phyloP scores from a whole-genome alignment of 2,888 invertebrate species.

The Unio delphinus region DNA sequence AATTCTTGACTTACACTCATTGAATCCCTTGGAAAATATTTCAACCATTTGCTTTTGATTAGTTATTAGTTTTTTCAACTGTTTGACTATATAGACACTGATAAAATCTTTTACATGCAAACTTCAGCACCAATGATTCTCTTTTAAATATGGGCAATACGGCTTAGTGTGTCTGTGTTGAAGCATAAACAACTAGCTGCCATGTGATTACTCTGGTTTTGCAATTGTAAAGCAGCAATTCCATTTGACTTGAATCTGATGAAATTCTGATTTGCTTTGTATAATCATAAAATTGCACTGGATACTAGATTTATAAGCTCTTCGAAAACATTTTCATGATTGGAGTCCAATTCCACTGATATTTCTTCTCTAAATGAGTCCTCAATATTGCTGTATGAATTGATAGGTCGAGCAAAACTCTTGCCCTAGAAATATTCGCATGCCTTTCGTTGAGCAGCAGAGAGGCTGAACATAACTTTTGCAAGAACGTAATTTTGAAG shows the following conservation, averaged over 20 bases:
- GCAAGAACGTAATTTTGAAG: too few species aligned
- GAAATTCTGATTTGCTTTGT: not conserved
- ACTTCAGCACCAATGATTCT: slow-evolving; percentile 5
- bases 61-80: too few species aligned
- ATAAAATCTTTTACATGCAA: slow-evolving; percentile 7
- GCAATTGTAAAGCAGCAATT: not conserved
- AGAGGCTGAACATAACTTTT: too few species aligned
- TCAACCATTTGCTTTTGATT: too few species aligned
- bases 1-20: too few species aligned
- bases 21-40: too few species aligned
- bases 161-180: slow-evolving; percentile 1
- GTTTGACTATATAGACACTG: too few species aligned
- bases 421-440: slow-evolving; percentile 17
- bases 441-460: too few species aligned
- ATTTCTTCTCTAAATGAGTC: slow-evolving; percentile 2
- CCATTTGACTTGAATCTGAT: slow-evolving; percentile 1
- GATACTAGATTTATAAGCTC: slow-evolving; percentile 1
- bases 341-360: slow-evolving; percentile 6
- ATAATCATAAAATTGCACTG: slow-evolving; percentile 3
- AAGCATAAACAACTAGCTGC: slow-evolving; percentile 4
- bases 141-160: slow-evolving; percentile 2
- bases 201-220: slow-evolving; percentile 1
- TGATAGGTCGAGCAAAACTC: slow-evolving; percentile 14
- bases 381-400: slow-evolving; percentile 7
- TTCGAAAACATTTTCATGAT: slow-evolving; percentile 3